Base-by-base conservation (phyloP, 2,888 invertebrate species). In the Clepsis dumicolana region DNA sequence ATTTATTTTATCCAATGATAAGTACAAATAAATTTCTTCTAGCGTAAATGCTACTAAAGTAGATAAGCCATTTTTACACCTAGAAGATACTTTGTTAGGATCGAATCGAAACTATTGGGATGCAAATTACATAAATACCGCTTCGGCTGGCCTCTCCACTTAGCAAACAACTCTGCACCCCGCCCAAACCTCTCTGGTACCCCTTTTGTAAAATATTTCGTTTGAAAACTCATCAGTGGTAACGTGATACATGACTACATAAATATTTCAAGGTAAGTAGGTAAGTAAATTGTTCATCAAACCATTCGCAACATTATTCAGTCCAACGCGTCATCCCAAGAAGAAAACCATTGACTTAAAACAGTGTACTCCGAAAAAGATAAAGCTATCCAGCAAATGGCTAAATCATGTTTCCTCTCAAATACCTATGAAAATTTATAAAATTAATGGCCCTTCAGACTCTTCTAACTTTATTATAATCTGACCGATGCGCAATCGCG, bases 111-210 rank as follows among this genome's bases (percentile, higher is more conserved):
- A 84, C 80, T 82, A 86, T 84, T 82, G 84, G 83, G 76, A 88
- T 89, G 88, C 87, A 89, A 90, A 89, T 88, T 84, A 82, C 75
- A 81, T 82, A 85, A 88, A 88, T 84, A 78, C 82, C 79, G 78
- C 65, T 66, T 74, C 75, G 78, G 75, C 74, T 75, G 75, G 74
- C 18, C 35, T 44, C 73, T 74, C 70, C 70, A 73, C 72, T 75
- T 72, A 71, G 70, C 71, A 71, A 75, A 61, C 44, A 50, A 48
- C 16, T 56, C 56, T 7, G 14, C 35, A 14, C 16, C 56, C 21
- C 5, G n/a, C 21, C 12, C 8, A 53, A 29, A n/a, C n/a, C n/a
- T 53, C 53, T 16, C 4, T 16, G 27, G 16, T 53, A 29, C 27
- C 27, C 25, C 16, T 3, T 4, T 53, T 29, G 53, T 27, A n/a